phyloP scores from a whole-genome alignment of 2,113 vertebrate species.

The Osmerus eperlanus region DNA sequence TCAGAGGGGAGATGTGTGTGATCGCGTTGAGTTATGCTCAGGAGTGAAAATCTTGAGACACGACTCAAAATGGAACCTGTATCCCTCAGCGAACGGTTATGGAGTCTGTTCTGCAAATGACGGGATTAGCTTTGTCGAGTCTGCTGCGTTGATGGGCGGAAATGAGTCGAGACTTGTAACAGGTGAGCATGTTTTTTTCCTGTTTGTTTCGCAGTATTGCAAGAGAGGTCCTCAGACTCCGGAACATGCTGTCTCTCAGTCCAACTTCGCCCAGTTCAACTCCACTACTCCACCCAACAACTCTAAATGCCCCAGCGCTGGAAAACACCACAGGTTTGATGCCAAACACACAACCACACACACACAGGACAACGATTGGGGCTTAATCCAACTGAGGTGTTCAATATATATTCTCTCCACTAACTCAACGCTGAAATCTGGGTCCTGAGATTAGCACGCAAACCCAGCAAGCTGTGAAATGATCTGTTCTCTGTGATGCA shows the following conservation, averaged over 20 bases:
- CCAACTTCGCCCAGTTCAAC: constrained; percentile 48
- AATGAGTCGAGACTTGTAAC: neutral
- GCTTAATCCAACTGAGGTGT: neutral
- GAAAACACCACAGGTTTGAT: constrained; percentile 59
- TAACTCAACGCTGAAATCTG: neutral
- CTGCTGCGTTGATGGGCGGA: neutral
- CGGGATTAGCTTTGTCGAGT: neutral
- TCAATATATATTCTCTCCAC: neutral
- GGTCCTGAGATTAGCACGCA: neutral
- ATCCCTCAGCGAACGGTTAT: neutral
- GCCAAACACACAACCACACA: neutral
- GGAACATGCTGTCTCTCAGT: constrained; percentile 43
- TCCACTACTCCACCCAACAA: constrained; percentile 14
- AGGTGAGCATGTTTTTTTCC: neutral
- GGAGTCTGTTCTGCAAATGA: neutral
- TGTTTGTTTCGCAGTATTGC: constrained; percentile 58
- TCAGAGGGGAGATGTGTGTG: neutral
- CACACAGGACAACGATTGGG: neutral
- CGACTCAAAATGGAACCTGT: neutral
- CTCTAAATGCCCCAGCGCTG: constrained; percentile 34
- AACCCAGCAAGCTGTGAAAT: neutral
- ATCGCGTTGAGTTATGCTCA: neutral
- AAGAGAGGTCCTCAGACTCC: constrained; percentile 48
- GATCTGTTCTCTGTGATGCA: neutral
- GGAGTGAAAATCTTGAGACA: neutral